A percentile compares a stretch with the other conserved stretches of the same genome.
These are phyloP conservation scores for Sander lucioperca DNA, from an alignment of 2,113 vertebrate genomes.

Conservation along the genomic window DNA sequence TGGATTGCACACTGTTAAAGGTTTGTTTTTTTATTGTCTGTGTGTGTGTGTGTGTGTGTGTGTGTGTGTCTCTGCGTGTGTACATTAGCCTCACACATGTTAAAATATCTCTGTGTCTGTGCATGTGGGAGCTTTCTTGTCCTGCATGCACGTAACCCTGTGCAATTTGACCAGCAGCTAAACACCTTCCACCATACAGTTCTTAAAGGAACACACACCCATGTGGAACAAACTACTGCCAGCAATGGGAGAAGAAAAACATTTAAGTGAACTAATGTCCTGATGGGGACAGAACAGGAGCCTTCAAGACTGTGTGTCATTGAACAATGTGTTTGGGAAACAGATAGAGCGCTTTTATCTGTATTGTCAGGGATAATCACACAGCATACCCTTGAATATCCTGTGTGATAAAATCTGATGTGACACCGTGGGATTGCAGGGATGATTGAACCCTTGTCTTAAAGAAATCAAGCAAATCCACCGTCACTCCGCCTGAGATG, in stretches of 20 bases:
- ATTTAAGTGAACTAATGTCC: too few species aligned
- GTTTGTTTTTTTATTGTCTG: background rate
- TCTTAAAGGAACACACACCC: too few species aligned
- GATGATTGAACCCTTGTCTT: constrained; percentile 74
- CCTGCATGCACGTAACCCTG: too few species aligned
- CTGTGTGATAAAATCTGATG: constrained; percentile 75
- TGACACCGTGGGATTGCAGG: constrained; percentile 69
- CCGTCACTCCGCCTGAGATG: constrained; percentile 51
- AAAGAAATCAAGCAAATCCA: constrained; percentile 81
- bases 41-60: background rate
- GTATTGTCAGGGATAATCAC: constrained; percentile 76
- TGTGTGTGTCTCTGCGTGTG: background rate
- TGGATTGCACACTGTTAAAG: too few species aligned
- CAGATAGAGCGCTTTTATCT: constrained; percentile 69
- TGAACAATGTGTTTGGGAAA: constrained; percentile 62
- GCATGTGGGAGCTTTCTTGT: too few species aligned
- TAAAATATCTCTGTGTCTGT: too few species aligned
- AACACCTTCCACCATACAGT: too few species aligned
- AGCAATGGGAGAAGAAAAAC: too few species aligned
- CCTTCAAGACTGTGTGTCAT: constrained; percentile 51
- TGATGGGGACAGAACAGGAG: background rate
- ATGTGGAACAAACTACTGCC: too few species aligned
- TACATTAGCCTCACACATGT: too few species aligned
- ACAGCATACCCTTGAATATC: constrained; percentile 73
- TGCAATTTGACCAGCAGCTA: too few species aligned